Base-by-base conservation (phyloP, 1,140 invertebrate species). In the Euura saliciscinereae region DNA sequence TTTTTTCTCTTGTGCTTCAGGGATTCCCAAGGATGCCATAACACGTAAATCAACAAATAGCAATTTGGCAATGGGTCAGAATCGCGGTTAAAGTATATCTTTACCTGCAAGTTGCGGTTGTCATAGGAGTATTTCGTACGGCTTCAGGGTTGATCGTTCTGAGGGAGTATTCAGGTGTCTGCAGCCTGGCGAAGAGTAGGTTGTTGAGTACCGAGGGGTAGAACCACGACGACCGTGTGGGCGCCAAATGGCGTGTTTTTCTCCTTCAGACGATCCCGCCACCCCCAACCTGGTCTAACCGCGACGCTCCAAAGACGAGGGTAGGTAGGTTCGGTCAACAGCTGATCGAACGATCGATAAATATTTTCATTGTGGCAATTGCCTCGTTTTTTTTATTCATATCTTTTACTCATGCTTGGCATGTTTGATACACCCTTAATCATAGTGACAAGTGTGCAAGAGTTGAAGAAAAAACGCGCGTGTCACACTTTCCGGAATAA, bases 161-260 rank as follows among this genome's bases (percentile, higher is more conserved):
- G 51, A 59, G 51, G 51, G 1, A 11, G 51, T 11, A n/a, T 5
- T 59, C 51, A n/a, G 13, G 8, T 59, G 51, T n/a, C 8, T 8
- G 8, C 13, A 59, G 5, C 51, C 51, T 59, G 51, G 8, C 51
- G 2, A 59, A n/a, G 51, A 11, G 51, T 5, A 59, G 51, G 13
- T 59, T n/a, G 51, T 59, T 3, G 51, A 59, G 51, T 59, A 59
- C 51, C 13, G 51, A 59, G 8, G 28, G 28, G 51, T 3, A 59
- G 51, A 59, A 59, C 51, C 51, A n/a, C 51, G 3, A 59, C 51
- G 51, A 59, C 28, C 0, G 8, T 11, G 51, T 59, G 51, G 51
- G 51, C 51, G 51, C 51, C 51, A 59, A 59, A 59, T 59, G 51
- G 51, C 51, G 51, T 59, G 10, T 59, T 59, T n/a, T 59, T n/a